Evolutionary conservation across 2,797 vertebrate species (phyloP).

Genomic region (Rhinichthys osculus): DNA sequence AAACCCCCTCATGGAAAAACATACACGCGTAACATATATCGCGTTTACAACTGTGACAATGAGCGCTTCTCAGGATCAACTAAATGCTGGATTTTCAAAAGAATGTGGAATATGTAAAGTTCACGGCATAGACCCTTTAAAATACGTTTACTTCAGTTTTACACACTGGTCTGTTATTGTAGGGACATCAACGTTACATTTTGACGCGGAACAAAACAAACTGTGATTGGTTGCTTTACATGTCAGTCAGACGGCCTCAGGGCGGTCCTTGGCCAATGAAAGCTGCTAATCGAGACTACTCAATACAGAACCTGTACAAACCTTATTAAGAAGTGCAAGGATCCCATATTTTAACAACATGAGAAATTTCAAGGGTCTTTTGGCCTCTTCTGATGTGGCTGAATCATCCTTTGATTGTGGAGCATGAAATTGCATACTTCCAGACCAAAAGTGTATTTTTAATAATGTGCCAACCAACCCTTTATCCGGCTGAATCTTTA

Average conservation of each 20-base stretch:
- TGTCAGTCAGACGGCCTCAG: no score
- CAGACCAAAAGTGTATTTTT: constrained; percentile 10
- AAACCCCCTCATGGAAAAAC: neutral
- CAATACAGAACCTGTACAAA: neutral
- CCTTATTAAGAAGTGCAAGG: neutral
- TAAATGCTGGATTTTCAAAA: neutral
- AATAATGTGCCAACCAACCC: neutral
- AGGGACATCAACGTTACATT: neutral
- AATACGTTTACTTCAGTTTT: neutral
- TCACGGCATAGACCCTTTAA: neutral
- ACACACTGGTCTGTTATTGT: neutral
- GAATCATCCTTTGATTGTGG: constrained; percentile 24
- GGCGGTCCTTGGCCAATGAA: neutral
- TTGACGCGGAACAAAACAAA: neutral
- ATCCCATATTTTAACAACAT: neutral
- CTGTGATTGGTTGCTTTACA: neutral
- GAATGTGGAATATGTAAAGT: neutral
- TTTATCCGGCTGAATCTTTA: constrained; percentile 21
- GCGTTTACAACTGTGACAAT: neutral
- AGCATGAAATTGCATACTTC: constrained; percentile 27
- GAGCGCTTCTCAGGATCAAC: no score
- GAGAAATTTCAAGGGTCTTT: neutral
- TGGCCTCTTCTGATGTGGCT: constrained; percentile 9
- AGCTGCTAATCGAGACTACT: neutral
- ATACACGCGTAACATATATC: no score